Evolutionary conservation across 2,113 vertebrate species (phyloP).

Genomic region (Anser cygnoides): DNA sequence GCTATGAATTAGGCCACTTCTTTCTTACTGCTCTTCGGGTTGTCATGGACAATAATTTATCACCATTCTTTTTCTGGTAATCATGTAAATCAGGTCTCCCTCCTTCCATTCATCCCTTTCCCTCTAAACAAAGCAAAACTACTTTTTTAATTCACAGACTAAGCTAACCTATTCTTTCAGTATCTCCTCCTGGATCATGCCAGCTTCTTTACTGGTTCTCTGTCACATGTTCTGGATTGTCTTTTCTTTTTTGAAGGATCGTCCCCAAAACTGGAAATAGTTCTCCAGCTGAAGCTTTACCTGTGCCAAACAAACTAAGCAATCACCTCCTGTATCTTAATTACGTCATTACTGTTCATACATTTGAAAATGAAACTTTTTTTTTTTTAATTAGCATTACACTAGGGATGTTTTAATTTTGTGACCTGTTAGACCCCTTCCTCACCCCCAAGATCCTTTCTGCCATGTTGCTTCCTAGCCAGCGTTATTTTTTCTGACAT

Average conservation of each 20-base stretch:
- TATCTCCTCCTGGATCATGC: neutral
- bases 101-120: rapidly evolving
- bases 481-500: neutral
- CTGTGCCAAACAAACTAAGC: neutral
- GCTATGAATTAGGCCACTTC: neutral
- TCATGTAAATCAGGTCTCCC: neutral
- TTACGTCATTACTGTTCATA: neutral
- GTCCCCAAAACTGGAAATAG: neutral
- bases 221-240: neutral
- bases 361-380: neutral
- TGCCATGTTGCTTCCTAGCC: neutral
- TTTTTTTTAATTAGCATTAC: neutral
- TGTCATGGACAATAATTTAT: neutral
- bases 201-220: neutral
- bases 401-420: neutral
- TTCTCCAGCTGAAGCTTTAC: neutral
- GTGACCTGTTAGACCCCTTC: neutral
- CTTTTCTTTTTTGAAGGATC: neutral
- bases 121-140: neutral
- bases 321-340: neutral
- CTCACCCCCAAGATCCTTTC: neutral
- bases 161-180: neutral
- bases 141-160: neutral
- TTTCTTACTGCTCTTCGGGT: neutral
- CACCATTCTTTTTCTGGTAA: neutral